phyloP scores from a whole-genome alignment of 1,140 invertebrate genomes.

The Agrilus planipennis region DNA sequence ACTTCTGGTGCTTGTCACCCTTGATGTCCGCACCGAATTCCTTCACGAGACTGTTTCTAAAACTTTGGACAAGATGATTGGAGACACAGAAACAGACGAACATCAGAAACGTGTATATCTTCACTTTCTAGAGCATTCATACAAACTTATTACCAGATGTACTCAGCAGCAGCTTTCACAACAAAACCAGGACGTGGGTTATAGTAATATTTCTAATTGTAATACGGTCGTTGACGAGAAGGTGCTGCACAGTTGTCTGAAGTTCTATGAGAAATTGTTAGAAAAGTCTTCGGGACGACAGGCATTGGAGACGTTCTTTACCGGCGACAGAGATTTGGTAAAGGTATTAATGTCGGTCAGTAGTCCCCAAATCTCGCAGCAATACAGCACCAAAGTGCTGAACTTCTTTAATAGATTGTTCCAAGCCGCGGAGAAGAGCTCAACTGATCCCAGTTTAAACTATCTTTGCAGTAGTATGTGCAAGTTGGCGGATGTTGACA shows the following conservation, averaged over 20 bases:
- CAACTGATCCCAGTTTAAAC: conserved; percentile 50
- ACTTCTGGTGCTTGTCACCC: conserved; percentile 57
- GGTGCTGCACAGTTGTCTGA: conserved; percentile 55
- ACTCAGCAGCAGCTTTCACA: too few species aligned
- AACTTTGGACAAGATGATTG: conserved; percentile 52
- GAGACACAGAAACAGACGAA: conserved; percentile 49
- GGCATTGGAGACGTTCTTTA: conserved; percentile 73
- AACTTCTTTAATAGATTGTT: conserved; percentile 73
- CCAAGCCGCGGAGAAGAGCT: conserved; percentile 45
- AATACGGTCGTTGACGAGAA: conserved; percentile 49
- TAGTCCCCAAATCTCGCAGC: conserved; percentile 49
- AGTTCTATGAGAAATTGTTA: conserved; percentile 74
- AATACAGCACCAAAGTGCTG: conserved; percentile 64
- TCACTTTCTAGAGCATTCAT: conserved; percentile 54
- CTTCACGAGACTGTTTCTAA: conserved; percentile 51
- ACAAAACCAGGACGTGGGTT: conserved; percentile 6
- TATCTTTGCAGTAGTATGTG: conserved; percentile 55
- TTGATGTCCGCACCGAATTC: conserved; percentile 64
- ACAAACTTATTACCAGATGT: conserved; percentile 53
- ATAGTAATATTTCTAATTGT: conserved; percentile 18
- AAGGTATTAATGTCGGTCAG: conserved; percentile 65
- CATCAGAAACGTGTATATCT: conserved; percentile 51
- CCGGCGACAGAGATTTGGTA: conserved; percentile 45
- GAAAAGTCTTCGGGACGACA: conserved; percentile 66
- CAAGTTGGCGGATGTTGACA: conserved; percentile 52